These are phyloP conservation scores for Lasioglossum figueresi DNA, from an alignment of 2,888 invertebrate species.

Conservation along the genomic window DNA sequence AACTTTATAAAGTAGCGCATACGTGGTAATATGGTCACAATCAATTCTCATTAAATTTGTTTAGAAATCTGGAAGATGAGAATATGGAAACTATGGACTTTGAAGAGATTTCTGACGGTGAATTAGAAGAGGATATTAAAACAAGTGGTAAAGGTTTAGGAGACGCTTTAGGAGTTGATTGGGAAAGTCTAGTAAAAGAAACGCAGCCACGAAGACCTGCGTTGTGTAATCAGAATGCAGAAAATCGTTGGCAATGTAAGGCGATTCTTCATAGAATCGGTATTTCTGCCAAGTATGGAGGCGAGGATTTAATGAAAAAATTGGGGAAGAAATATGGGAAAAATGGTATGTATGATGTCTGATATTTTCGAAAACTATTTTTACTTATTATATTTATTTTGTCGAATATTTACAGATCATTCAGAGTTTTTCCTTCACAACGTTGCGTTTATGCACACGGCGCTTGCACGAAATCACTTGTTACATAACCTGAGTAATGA, in stretches of 20 bases:
- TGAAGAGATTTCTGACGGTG: slow-evolving; percentile 96
- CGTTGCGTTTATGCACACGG: slow-evolving; percentile 80
- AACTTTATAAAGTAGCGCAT: neutral
- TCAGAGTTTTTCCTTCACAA: slow-evolving; percentile 75
- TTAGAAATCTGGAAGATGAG: slow-evolving; percentile 87
- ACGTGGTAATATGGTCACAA: neutral
- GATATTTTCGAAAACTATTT: neutral
- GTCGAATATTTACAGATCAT: slow-evolving; percentile 64
- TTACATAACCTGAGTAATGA: slow-evolving; percentile 72
- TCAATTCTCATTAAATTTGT: slow-evolving; percentile 8
- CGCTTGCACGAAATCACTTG: slow-evolving; percentile 72
- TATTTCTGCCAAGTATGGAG: slow-evolving; percentile 91
- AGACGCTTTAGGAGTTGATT: slow-evolving; percentile 97
- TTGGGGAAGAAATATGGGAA: slow-evolving; percentile 78
- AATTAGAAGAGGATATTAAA: slow-evolving; percentile 90
- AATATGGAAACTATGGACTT: slow-evolving; percentile 91
- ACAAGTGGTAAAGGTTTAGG: slow-evolving; percentile 90
- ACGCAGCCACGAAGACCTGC: slow-evolving; percentile 85
- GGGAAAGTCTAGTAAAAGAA: slow-evolving; percentile 95
- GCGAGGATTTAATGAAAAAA: slow-evolving; percentile 86
- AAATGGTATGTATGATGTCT: slow-evolving; percentile 54
- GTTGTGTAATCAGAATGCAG: slow-evolving; percentile 84
- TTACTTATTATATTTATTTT: neutral
- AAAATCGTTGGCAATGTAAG: slow-evolving; percentile 92
- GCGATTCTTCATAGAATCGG: slow-evolving; percentile 92